A percentile compares a stretch with the other conserved stretches of the same genome.
Evolutionary conservation across 2,113 vertebrate species (phyloP).

Genomic region (Scartelaos histophorus): DNA sequence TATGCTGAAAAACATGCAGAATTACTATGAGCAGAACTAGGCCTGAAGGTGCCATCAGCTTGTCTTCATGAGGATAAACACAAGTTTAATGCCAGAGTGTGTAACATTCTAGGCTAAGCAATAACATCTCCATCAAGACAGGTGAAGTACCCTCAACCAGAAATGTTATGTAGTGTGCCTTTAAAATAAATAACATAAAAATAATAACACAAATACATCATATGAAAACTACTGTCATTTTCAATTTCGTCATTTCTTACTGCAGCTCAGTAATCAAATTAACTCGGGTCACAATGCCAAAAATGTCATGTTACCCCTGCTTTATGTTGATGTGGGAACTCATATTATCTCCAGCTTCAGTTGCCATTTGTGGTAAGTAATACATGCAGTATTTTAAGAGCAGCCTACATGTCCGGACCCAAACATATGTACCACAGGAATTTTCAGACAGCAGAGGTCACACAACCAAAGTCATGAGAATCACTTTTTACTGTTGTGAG

Average conservation of each 20-base stretch:
- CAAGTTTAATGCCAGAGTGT: too few species aligned
- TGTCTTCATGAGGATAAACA: too few species aligned
- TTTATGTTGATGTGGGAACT: slow-evolving; percentile 60
- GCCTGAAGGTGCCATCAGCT: too few species aligned
- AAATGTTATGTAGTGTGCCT: too few species aligned
- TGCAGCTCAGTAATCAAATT: not conserved
- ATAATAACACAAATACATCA: not conserved
- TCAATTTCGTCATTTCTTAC: not conserved
- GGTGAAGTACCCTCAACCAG: too few species aligned
- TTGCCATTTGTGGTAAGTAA: slow-evolving; percentile 42
- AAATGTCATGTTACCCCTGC: slow-evolving; percentile 13
- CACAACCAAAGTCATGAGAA: slow-evolving; percentile 57
- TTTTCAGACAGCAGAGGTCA: slow-evolving; percentile 48
- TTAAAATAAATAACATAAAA: not conserved
- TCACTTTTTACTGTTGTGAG: slow-evolving; percentile 19
- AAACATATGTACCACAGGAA: slow-evolving; percentile 63
- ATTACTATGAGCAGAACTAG: too few species aligned
- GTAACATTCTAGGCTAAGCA: too few species aligned
- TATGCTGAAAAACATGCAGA: too few species aligned
- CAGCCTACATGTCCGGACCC: slow-evolving; percentile 37
- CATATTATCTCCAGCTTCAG: slow-evolving; percentile 18
- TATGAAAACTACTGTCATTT: not conserved
- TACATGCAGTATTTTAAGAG: slow-evolving; percentile 61
- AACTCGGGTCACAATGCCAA: slow-evolving; percentile 10
- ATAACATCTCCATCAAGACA: too few species aligned